Conservation (phyloP, 2,797 vertebrate species). For the Meda fulgida region DNA sequence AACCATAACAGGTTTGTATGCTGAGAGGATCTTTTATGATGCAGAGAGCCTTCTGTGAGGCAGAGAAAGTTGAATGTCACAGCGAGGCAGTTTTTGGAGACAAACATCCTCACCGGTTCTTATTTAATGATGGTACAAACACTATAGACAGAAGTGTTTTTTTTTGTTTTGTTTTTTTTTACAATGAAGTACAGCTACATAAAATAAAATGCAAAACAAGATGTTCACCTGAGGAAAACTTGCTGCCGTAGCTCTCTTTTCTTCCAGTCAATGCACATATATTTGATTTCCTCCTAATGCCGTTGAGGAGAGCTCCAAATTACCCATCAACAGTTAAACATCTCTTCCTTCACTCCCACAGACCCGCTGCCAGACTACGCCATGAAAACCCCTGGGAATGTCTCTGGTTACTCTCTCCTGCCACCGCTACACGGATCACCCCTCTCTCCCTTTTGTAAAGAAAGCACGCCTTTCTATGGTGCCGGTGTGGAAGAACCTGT, state of each 20-base stretch:
- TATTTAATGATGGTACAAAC: slow-evolving; percentile 24
- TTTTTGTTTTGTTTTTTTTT: no score
- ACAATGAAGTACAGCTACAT: slow-evolving; percentile 13
- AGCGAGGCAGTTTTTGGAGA: slow-evolving; percentile 13
- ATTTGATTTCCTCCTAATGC: slow-evolving; percentile 18
- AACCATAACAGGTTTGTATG: slow-evolving; percentile 14
- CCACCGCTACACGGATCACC: slow-evolving; percentile 21
- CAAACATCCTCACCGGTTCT: not conserved
- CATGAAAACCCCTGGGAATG: slow-evolving; percentile 56
- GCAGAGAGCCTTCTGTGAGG: slow-evolving; percentile 23
- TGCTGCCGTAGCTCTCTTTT: not conserved
- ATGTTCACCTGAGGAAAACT: slow-evolving; percentile 40
- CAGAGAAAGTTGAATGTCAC: slow-evolving; percentile 30
- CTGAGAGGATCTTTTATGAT: slow-evolving; percentile 34
- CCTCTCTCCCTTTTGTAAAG: slow-evolving; percentile 52
- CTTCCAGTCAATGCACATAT: slow-evolving; percentile 1
- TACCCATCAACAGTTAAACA: slow-evolving; percentile 29
- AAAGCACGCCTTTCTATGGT: slow-evolving; percentile 38
- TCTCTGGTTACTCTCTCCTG: slow-evolving; percentile 60
- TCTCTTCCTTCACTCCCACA: slow-evolving; percentile 25
- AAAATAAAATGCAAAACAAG: slow-evolving; percentile 19
- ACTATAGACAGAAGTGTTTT: not conserved
- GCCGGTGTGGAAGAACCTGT: slow-evolving; percentile 58
- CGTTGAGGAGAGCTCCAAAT: slow-evolving; percentile 30
- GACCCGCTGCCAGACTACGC: slow-evolving; percentile 20